A percentile compares a stretch with the other conserved stretches of the same genome.
Conservation (phyloP, 1,140 invertebrate species). For the Cyphomyrmex costatus region DNA sequence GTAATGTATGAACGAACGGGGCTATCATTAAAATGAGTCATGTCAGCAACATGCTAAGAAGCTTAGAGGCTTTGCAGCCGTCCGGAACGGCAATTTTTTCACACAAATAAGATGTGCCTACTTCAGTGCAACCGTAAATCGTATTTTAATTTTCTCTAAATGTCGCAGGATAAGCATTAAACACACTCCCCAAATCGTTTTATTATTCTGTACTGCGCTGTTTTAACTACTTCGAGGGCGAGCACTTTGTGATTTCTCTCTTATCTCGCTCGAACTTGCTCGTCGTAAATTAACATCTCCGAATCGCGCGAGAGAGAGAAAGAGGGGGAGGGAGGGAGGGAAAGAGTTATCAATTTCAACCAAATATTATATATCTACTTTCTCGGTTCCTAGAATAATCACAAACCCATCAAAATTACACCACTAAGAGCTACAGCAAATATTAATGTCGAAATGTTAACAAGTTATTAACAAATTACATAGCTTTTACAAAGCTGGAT, state of each 20-base stretch:
- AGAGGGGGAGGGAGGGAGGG: too few relatives aligned
- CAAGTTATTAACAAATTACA: too few relatives aligned
- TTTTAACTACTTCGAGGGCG: background rate
- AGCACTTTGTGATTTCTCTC: constrained; percentile 16
- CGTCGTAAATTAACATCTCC: constrained; percentile 39
- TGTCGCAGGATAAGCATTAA: constrained; percentile 75
- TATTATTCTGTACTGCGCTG: constrained; percentile 46
- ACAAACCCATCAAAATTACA: too few relatives aligned
- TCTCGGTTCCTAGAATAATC: too few relatives aligned
- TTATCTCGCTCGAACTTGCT: constrained; percentile 32
- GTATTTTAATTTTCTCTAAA: constrained; percentile 67
- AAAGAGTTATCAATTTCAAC: too few relatives aligned
- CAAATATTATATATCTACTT: too few relatives aligned
- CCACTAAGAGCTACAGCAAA: too few relatives aligned
- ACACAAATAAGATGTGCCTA: constrained; percentile 76
- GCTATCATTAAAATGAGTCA: constrained; percentile 72
- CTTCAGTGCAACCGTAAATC: constrained; percentile 77
- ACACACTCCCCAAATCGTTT: constrained; percentile 67
- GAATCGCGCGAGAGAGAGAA: background rate
- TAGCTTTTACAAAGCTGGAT: too few relatives aligned
- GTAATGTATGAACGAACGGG: constrained; percentile 31
- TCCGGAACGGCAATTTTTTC: constrained; percentile 71
- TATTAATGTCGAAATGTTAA: too few relatives aligned
- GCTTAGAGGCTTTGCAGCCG: constrained; percentile 81
- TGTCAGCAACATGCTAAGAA: constrained; percentile 74